Evolutionary conservation across 2,797 vertebrate genomes (phyloP).

Genomic region (Tenualosa ilisha): DNA sequence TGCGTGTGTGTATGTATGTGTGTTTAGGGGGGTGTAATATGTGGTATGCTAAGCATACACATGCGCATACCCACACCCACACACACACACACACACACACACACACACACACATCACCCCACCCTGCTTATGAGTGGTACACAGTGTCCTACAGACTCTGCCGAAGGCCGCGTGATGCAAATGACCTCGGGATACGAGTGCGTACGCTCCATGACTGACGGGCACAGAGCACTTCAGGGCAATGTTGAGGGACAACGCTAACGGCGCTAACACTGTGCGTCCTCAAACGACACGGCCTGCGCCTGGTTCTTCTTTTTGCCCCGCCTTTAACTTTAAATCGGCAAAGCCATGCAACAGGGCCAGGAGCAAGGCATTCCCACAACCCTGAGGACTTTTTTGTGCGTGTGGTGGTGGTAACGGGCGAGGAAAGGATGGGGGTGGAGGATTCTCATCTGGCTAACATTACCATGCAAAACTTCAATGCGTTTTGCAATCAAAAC

Average conservation of each 20-base stretch:
- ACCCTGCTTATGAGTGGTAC: not conserved
- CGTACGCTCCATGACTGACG: constrained; percentile 56
- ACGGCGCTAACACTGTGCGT: constrained; percentile 44
- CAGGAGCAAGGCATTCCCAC: not conserved
- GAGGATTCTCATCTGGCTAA: constrained; percentile 11
- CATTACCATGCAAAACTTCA: constrained; percentile 25
- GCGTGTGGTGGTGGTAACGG: not conserved
- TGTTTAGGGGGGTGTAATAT: not conserved
- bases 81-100: not conserved
- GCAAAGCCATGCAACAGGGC: not conserved
- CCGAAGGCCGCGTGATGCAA: constrained; percentile 45
- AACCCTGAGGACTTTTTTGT: not conserved
- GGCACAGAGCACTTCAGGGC: constrained; percentile 56
- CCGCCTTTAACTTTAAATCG: not conserved
- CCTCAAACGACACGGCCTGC: constrained; percentile 44
- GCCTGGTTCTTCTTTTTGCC: not conserved
- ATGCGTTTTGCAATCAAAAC: constrained; percentile 26
- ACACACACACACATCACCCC: not conserved
- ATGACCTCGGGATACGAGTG: constrained; percentile 57
- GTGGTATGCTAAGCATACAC: not conserved
- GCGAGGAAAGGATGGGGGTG: not conserved
- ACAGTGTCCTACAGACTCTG: constrained; percentile 47
- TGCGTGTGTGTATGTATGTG: constrained; percentile 16
- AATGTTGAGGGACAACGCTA: constrained; percentile 45
- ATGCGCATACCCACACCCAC: not conserved